Base-by-base conservation (phyloP, 2,888 invertebrate species). In the Drosophila colorata region DNA sequence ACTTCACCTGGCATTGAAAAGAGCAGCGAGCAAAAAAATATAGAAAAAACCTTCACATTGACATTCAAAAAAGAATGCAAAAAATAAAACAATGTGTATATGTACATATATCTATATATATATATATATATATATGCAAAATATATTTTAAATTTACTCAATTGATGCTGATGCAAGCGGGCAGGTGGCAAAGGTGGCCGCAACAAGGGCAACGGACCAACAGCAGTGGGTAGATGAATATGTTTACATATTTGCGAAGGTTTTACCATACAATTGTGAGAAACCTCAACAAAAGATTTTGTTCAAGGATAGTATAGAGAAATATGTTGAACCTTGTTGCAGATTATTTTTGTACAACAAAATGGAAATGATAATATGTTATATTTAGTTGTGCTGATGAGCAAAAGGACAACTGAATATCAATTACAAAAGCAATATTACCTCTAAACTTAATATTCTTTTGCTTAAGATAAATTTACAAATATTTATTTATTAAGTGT, bases 11-110 rank as follows among this genome's bases (percentile, higher is more conserved):
- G 37, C 76, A 80, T 65, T 71, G 75, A 33, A 25, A 52, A 52
- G 11, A 9, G 28, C 37, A 66, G 20, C 31, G 37, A 46, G 40
- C 23, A 41, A 25, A 11, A 46, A 55, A 60, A 52, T 52, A 20
- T 38, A 7, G 31, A 18, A 43, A 52, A 52, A 77, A 65, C 65
- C 63, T 76, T 80, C 63, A 48, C 80, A 78, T 78, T 80, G 77
- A 66, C 65, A 80, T 72, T 56, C 65, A 65, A 66, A 72, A 68
- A 53, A 11, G 65, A 41, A 53, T 18, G 25, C 37, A 18, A 41
- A 16, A 33, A 41, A 31, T 11, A 25, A 23, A 33, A 16, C 23
- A 11, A 31, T n/a, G 43, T 48, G 46, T 46, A 49, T 44, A 57
- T 41, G 37, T 35, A 51, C 44, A 48, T 46, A 49, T 48, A 57